Percentiles rank a stretch among this genome's conserved stretches.
These are phyloP conservation scores for Nymphicus hollandicus DNA, from an alignment of 2,113 vertebrate species.

Conservation along the genomic window DNA sequence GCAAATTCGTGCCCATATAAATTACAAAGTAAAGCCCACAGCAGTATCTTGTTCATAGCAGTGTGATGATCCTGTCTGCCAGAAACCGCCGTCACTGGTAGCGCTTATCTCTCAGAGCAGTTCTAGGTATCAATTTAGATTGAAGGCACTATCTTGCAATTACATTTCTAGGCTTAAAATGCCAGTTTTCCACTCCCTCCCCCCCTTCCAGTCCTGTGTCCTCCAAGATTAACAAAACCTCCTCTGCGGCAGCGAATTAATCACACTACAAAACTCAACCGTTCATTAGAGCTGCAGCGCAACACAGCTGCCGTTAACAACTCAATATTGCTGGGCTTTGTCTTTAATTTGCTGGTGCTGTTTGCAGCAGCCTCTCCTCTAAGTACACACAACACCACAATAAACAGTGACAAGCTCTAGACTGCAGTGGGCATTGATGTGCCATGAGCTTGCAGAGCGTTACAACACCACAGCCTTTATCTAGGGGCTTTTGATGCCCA, in stretches of 20 bases:
- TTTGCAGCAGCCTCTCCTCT: neutral
- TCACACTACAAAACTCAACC: constrained; percentile 1
- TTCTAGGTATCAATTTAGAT: constrained; percentile 29
- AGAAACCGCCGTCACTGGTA: neutral
- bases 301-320: constrained; percentile 26
- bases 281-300: neutral
- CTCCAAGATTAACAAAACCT: constrained; percentile 39
- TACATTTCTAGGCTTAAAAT: constrained; percentile 40
- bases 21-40: constrained; percentile 35
- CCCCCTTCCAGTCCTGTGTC: neutral
- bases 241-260: constrained; percentile 32
- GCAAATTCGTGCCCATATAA: neutral
- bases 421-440: neutral
- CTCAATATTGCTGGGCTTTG: neutral
- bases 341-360: neutral
- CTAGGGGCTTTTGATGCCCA: neutral
- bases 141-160: constrained; percentile 15
- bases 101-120: constrained; percentile 31
- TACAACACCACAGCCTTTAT: neutral
- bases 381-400: neutral
- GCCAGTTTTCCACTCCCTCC: neutral
- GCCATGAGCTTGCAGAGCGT: neutral
- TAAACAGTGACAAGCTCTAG: neutral
- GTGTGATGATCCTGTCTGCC: neutral
- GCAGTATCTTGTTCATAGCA: neutral